phyloP scores from a whole-genome alignment of 1,140 invertebrate genomes.

The Harlomillsia oculata region DNA sequence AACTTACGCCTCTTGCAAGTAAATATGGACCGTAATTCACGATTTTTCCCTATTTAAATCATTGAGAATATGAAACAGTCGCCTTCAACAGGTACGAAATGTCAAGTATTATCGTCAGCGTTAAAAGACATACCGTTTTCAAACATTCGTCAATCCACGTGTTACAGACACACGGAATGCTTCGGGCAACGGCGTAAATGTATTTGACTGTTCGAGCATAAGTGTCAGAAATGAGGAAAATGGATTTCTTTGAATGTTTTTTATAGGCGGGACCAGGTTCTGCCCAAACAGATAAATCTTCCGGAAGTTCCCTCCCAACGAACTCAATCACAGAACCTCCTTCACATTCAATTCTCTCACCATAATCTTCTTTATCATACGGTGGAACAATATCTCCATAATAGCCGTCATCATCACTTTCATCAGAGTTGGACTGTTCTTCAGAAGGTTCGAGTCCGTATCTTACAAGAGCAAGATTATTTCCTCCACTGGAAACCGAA shows the following conservation, averaged over 20 bases:
- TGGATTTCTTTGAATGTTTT: constrained; percentile 18
- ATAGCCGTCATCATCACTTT: constrained; percentile 10
- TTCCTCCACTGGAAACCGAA: neutral
- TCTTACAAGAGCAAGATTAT: constrained; percentile 2
- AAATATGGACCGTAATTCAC: constrained; percentile 13
- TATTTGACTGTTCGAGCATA: constrained; percentile 29
- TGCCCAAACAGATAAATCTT: constrained; percentile 16
- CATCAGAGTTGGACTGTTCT: constrained; percentile 7
- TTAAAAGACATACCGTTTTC: constrained; percentile 8
- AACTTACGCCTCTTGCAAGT: constrained; percentile 21
- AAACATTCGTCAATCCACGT: constrained; percentile 24
- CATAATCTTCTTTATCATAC: constrained; percentile 26
- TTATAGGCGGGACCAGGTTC: constrained; percentile 9
- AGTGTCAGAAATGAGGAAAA: constrained; percentile 23
- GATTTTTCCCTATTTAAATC: constrained; percentile 19
- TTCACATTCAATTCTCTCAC: constrained; percentile 14
- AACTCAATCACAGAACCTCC: constrained; percentile 21
- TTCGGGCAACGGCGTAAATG: constrained; percentile 26
- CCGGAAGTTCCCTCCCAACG: constrained; percentile 16
- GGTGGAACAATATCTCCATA: neutral
- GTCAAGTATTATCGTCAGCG: no score
- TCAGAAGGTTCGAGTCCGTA: constrained; percentile 8
- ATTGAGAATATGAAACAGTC: neutral
- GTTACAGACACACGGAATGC: constrained; percentile 30
- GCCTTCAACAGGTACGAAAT: no score